A percentile compares a stretch with the other conserved stretches of the same genome.
Evolutionary conservation across 92 coral and sea anemone genomes (phyloP).

Genomic region (Epizoanthus illoricatus): DNA sequence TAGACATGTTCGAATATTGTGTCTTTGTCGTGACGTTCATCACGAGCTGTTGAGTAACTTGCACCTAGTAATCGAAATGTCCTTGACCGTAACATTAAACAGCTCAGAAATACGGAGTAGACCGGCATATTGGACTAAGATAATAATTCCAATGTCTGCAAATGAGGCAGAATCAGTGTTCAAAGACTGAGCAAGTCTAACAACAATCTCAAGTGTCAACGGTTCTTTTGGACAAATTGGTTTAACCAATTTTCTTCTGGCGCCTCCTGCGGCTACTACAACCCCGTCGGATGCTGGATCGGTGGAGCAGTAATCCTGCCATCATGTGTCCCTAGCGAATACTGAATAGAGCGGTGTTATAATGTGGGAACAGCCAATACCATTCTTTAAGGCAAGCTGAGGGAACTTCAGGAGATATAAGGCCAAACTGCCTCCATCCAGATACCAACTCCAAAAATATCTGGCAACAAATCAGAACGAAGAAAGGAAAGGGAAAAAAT

Average conservation of each 20-base stretch:
- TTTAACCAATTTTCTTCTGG: too few species aligned
- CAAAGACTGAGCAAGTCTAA: neutral
- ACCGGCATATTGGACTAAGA: constrained; percentile 23
- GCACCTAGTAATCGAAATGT: too few species aligned
- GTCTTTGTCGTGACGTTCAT: too few species aligned
- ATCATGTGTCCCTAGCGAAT: constrained; percentile 14
- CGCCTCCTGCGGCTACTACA: neutral
- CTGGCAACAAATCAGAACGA: too few species aligned
- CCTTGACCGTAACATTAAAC: too few species aligned
- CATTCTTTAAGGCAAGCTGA: neutral
- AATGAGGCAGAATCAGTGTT: constrained; percentile 16
- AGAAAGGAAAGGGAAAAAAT: too few species aligned
- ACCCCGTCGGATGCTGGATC: constrained; percentile 24
- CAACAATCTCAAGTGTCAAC: too few species aligned
- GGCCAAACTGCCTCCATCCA: neutral
- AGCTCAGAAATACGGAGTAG: neutral
- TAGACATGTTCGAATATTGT: too few species aligned
- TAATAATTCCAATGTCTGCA: constrained; percentile 8
- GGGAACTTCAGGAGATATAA: neutral
- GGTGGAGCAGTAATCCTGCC: constrained; percentile 30
- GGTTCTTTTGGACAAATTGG: too few species aligned
- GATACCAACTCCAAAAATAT: too few species aligned
- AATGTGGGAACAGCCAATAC: neutral
- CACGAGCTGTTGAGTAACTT: too few species aligned
- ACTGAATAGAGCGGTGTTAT: constrained; percentile 14